Evolutionary conservation across 2,888 invertebrate genomes (phyloP).

Genomic region (Deroplatys truncata): DNA sequence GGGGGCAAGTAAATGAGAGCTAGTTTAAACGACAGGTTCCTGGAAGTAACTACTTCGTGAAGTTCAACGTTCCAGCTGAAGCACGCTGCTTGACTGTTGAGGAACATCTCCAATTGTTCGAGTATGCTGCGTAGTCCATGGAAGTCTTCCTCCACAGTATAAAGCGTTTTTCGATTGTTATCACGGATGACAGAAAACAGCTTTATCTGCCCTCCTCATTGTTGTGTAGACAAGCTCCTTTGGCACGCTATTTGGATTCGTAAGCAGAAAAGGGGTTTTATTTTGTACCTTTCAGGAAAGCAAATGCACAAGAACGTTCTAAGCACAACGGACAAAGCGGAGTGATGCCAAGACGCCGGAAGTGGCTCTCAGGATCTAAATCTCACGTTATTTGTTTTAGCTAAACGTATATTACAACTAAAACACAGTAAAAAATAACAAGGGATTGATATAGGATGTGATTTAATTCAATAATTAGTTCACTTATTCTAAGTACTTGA

Average conservation of each 20-base stretch:
- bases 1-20: neutral
- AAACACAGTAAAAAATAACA: no score
- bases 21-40: neutral
- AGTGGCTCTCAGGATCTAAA: neutral
- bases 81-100: neutral
- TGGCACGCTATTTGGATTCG: neutral
- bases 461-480: no score
- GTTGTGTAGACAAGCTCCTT: neutral
- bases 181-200: neutral
- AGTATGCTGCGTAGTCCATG: neutral
- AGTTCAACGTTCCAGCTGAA: neutral
- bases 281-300: neutral
- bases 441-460: no score
- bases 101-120: neutral
- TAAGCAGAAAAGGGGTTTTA: neutral
- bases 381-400: no score
- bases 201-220: neutral
- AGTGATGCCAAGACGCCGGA: neutral
- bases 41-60: neutral
- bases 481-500: no score
- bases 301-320: neutral
- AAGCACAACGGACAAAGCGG: neutral
- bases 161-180: neutral
- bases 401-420: no score
- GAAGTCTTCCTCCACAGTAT: neutral